A percentile compares a stretch with the other conserved stretches of the same genome.
These are phyloP conservation scores for Dolichoris vasculosae DNA, from an alignment of 1,140 invertebrate species.

Conservation along the genomic window DNA sequence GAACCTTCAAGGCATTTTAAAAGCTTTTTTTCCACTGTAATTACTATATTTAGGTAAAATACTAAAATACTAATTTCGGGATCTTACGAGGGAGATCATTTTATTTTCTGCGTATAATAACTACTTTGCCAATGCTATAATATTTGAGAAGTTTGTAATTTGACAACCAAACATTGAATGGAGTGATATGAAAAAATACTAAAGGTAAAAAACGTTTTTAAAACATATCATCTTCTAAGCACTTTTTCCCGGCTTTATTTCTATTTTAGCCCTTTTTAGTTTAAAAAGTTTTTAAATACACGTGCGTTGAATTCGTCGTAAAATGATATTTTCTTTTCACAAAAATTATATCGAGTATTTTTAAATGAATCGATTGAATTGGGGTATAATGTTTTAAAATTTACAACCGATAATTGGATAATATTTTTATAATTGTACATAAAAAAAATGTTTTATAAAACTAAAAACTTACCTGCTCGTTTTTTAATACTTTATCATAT, in stretches of 20 bases:
- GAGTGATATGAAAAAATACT: background rate
- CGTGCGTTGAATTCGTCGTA: background rate
- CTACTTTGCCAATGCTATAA: background rate
- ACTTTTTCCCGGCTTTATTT: background rate
- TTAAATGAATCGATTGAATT: background rate
- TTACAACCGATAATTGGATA: too few species aligned
- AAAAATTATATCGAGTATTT: background rate
- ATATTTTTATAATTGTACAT: too few species aligned
- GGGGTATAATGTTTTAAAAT: too few species aligned
- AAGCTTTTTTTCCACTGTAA: background rate
- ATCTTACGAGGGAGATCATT: background rate
- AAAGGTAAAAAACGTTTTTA: background rate
- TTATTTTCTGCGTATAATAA: background rate
- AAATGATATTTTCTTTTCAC: background rate
- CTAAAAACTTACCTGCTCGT: too few species aligned
- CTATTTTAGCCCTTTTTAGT: background rate
- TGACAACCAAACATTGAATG: background rate
- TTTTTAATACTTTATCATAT: too few species aligned
- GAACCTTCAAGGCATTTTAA: background rate
- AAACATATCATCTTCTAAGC: background rate
- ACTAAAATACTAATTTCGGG: background rate
- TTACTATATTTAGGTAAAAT: background rate
- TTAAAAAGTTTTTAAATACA: background rate
- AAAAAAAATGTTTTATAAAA: too few species aligned
- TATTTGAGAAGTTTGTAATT: background rate